Evolutionary conservation across 2,888 invertebrate genomes (phyloP), one percentile per base, ranked within the genome.

Genomic region (Mesochorus sp.): DNA sequence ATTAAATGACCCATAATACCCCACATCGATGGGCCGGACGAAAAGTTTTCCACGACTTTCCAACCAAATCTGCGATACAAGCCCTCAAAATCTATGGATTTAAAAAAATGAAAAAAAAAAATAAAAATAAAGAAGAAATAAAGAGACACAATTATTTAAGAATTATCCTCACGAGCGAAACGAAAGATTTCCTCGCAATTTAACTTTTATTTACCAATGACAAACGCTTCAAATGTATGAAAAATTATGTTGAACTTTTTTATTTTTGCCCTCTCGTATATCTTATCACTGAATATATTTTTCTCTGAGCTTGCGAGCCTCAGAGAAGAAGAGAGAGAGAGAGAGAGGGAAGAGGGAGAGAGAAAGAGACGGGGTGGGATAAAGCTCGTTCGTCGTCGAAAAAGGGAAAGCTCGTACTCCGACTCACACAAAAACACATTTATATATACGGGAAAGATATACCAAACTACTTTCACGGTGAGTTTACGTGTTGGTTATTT

Each of bases 401-500:
- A 67, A 51, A 51, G 67, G 39, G 53, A 61, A 75, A 53, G 62
- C 72, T 68, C 37, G 53, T 53, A 62, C 53, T 17, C 6, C 28
- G 61, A 26, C 3, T 12, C 28, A 17, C 3, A n/a, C 10, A 44
- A 2, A 37, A 17, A 31, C 1, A 26, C n/a, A 24, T 5, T 8
- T 51, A 37, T 26, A 17, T 44, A 55, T 44, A 66, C 53, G 19
- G 12, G 31, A 55, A 68, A 55, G 55, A 68, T 55, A 61, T 44
- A 68, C 59, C 37, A 44, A 53, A 66, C 34, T 71, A 71, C 59
- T 59, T 39, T 71, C 57, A 19, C 51, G 44, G 31, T 39, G 76
- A 64, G 62, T 42, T 70, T 49, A 37, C 34, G 57, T 64, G 49
- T 44, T 28, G 75, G 64, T 70, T 76, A 67, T 80, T 75, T 76